These are phyloP conservation scores for Antitype chi DNA, from an alignment of 2,888 invertebrate species.

Conservation along the genomic window DNA sequence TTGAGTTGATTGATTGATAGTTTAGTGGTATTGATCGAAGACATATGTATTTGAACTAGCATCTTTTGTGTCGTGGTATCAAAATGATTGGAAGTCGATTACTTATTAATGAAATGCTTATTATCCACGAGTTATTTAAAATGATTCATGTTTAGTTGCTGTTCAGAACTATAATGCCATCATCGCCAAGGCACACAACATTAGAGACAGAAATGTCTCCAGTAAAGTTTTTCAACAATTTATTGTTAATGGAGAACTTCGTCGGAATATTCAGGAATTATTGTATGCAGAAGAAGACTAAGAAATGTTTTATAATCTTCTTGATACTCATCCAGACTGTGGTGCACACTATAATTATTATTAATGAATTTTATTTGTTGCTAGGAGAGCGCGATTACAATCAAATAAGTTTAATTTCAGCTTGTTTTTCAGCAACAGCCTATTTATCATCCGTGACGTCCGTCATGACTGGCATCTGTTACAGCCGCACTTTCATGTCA, in stretches of 20 bases:
- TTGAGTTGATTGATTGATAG: too few relatives aligned
- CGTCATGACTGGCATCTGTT: background rate
- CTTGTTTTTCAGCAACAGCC: background rate
- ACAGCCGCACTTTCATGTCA: conserved; percentile 18
- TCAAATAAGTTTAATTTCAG: conserved; percentile 3
- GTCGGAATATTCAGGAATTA: conserved; percentile 32
- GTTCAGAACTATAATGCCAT: too few relatives aligned
- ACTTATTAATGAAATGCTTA: too few relatives aligned
- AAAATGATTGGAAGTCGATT: too few relatives aligned
- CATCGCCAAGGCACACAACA: background rate
- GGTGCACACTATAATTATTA: background rate
- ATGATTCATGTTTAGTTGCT: too few relatives aligned
- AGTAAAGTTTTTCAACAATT: background rate
- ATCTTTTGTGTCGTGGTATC: too few relatives aligned
- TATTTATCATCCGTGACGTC: conserved; percentile 3
- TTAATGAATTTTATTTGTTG: conserved; percentile 3
- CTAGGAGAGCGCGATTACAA: background rate
- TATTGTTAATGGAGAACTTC: conserved; percentile 24
- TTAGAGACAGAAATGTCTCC: conserved; percentile 11
- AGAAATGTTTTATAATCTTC: conserved; percentile 22
- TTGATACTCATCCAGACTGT: background rate
- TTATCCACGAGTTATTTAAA: too few relatives aligned
- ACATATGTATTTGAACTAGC: too few relatives aligned
- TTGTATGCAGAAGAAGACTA: background rate
- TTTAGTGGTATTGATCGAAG: too few relatives aligned